These are phyloP conservation scores for Nothoprocta pentlandii DNA, from an alignment of 2,113 vertebrate species.

Conservation along the genomic window DNA sequence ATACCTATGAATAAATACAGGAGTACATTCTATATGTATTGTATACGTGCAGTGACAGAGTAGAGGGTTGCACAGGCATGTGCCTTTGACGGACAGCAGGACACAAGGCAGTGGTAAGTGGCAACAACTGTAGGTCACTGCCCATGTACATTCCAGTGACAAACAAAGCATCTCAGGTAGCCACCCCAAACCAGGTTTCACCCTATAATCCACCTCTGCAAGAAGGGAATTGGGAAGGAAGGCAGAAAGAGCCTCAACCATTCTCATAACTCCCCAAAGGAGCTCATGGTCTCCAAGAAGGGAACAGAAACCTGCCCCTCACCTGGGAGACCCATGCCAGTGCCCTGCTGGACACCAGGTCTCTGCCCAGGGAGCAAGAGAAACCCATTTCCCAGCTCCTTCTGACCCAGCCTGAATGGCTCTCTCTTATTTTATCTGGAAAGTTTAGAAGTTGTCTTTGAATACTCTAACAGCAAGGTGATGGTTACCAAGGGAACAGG, in stretches of 20 bases:
- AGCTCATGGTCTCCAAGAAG: not conserved
- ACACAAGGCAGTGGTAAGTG: constrained; percentile 1
- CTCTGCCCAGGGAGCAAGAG: constrained; percentile 22
- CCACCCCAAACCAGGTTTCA: not conserved
- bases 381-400: constrained; percentile 32
- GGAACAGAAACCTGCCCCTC: not conserved
- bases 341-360: not conserved
- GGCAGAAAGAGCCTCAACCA: not conserved
- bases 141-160: not conserved
- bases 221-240: not conserved
- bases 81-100: constrained; percentile 28
- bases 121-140: not conserved
- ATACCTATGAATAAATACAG: constrained; percentile 69
- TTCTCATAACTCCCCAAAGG: not conserved
- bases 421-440: constrained; percentile 56
- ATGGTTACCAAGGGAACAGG: constrained; percentile 83
- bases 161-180: not conserved
- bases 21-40: constrained; percentile 59
- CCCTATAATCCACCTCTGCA: not conserved
- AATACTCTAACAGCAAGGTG: constrained; percentile 73
- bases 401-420: constrained; percentile 36
- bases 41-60: constrained; percentile 45
- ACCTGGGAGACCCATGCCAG: not conserved
- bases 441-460: constrained; percentile 77
- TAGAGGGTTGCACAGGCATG: constrained; percentile 1